Conservation (phyloP, 2,113 vertebrate species). For the Macquaria australasica region DNA sequence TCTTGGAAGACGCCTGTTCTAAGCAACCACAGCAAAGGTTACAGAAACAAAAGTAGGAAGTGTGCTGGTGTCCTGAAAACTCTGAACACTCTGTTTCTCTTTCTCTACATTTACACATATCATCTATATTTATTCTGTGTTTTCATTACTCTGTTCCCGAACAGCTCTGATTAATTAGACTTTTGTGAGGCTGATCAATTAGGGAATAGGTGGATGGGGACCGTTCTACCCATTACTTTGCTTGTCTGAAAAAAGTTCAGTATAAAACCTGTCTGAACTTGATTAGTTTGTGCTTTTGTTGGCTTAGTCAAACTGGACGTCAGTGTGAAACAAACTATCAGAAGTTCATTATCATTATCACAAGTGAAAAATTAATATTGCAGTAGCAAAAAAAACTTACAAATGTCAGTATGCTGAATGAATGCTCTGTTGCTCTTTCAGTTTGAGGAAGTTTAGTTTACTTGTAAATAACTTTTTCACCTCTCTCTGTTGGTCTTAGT, state of each 20-base stretch:
- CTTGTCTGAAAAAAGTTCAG: neutral
- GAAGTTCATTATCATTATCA: constrained; percentile 4
- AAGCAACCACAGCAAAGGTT: constrained; percentile 48
- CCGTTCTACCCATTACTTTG: neutral
- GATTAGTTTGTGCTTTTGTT: constrained; percentile 1
- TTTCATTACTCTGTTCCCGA: constrained; percentile 18
- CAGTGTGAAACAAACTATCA: neutral
- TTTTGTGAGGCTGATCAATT: constrained; percentile 19
- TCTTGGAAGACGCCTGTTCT: neutral
- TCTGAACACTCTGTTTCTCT: neutral
- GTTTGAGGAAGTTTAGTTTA: constrained; percentile 15
- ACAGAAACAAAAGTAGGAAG: constrained; percentile 16
- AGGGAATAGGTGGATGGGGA: neutral
- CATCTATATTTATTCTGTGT: neutral
- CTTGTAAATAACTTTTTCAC: constrained; percentile 18
- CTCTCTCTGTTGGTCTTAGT: constrained; percentile 20
- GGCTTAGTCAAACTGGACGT: neutral
- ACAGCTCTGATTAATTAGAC: constrained; percentile 28
- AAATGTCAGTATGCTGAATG: constrained; percentile 1
- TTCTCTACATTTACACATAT: neutral
- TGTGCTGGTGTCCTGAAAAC: neutral
- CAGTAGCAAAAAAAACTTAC: neutral
- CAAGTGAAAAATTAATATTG: constrained; percentile 7
- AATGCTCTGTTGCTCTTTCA: constrained; percentile 5
- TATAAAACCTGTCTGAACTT: neutral